Base-by-base conservation (phyloP, 2,797 vertebrate species). In the Thunnus albacares region DNA sequence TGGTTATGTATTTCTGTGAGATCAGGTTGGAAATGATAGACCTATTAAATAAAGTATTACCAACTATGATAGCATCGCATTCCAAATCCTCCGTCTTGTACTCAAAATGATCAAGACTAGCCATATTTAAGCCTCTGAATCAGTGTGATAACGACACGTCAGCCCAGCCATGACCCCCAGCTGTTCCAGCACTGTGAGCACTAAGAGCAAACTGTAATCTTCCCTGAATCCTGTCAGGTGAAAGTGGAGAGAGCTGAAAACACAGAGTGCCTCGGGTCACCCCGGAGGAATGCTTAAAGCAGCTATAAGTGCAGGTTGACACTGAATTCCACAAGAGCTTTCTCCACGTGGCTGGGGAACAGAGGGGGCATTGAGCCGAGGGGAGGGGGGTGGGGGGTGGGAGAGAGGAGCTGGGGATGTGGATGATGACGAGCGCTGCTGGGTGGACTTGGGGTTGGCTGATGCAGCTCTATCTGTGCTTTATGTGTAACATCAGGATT, bases 281-380 rank as follows among this genome's bases (percentile, higher is more conserved):
- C 77, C 59, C n/a, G n/a, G 75, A 86, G 77, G 75, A 73, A 59
- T 43, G 79, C 80, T 89, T 81, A 84, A 87, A 86, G 73, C 65
- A 53, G 84, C 80, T 71, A 12, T 71, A 83, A 89, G 83, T 85
- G 88, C 77, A 87, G 87, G 84, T 84, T 90, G 88, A 88, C 85
- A 80, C 80, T 75, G 79, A 89, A 92, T 92, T 94, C 90, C 87
- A n/a, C 11, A 18, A 67, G 80, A 58, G 87, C 76, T 82, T 89
- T 87, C 87, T 89, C 89, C 88, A 90, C 80, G 67, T 85, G 90
- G 88, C 85, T 1, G 69, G 28, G 51, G 84, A 91, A 91, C 91
- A 93, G 89, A 91, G 74, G 82, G 67, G 57, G 80, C 88, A 90
- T 93, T 94, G 85, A 94, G 87, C 58, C n/a, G 35, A 71, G 30